Percentiles rank a stretch among this genome's conserved stretches.
Conservation (phyloP, 2,113 vertebrate genomes). For the Osmerus mordax region DNA sequence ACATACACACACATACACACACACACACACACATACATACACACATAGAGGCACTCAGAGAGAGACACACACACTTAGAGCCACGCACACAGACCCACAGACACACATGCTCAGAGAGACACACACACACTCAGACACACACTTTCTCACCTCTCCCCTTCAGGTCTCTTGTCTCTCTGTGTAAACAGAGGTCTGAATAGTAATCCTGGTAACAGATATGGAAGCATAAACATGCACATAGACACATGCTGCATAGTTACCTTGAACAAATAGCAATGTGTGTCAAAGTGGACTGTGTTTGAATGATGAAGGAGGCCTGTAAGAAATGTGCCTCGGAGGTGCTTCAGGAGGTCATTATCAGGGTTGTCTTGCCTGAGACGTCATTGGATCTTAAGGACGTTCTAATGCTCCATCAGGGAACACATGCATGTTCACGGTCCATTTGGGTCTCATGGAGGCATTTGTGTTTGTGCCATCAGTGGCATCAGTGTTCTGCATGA, state of each 20-base stretch:
- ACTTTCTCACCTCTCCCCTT: conserved; percentile 3
- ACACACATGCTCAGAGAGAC: conserved; percentile 3
- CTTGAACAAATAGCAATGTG: neutral
- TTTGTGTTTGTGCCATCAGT: conserved; percentile 1
- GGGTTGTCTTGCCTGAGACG: no score
- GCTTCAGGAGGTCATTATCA: no score
- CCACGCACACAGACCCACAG: neutral
- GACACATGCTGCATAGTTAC: neutral
- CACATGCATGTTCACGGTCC: no score
- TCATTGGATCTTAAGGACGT: no score
- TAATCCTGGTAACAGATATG: neutral
- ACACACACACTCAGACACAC: conserved; percentile 3
- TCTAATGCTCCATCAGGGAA: no score
- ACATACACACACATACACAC: conserved; percentile 16
- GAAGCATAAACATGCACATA: neutral
- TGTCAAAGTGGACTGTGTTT: neutral
- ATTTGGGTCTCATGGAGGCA: neutral
- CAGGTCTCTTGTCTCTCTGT: neutral
- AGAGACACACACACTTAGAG: conserved; percentile 1
- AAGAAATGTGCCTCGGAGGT: no score
- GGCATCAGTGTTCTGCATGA: neutral
- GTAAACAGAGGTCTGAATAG: conserved; percentile 12
- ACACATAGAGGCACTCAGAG: conserved; percentile 6
- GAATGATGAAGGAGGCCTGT: neutral
- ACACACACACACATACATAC: conserved; percentile 12